These are phyloP conservation scores for Parochlus steinenii DNA, from an alignment of 2,888 invertebrate species.

Conservation along the genomic window DNA sequence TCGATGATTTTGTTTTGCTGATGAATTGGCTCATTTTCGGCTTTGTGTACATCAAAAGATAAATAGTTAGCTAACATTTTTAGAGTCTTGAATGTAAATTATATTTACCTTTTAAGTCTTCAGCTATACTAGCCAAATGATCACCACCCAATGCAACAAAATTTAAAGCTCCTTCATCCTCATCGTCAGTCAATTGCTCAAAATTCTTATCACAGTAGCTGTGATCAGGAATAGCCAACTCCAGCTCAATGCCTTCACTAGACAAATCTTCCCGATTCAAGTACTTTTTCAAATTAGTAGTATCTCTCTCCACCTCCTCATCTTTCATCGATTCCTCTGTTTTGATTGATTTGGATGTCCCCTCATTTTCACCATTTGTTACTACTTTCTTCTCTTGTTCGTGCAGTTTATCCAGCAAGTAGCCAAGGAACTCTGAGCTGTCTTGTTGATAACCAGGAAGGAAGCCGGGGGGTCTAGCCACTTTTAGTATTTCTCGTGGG, in stretches of 20 bases:
- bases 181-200: constrained; percentile 3
- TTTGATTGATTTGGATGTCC: too few species aligned
- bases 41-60: not conserved
- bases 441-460: constrained; percentile 66
- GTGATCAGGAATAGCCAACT: too few species aligned
- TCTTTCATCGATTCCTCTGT: not conserved
- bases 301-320: not conserved
- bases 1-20: constrained; percentile 1
- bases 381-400: constrained; percentile 41
- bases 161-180: not conserved
- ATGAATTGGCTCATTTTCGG: not conserved
- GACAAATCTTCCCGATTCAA: too few species aligned
- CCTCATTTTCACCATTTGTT: not conserved
- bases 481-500: constrained; percentile 51
- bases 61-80: constrained; percentile 8
- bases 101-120: constrained; percentile 5
- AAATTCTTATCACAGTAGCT: not conserved
- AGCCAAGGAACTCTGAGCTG: constrained; percentile 73
- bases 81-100: too few species aligned
- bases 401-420: constrained; percentile 38
- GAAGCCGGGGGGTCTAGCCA: constrained; percentile 63
- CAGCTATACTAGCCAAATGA: constrained; percentile 2
- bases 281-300: too few species aligned
- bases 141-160: not conserved
- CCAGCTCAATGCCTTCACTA: too few species aligned